These are phyloP conservation scores for Aulostomus chinensis DNA, from an alignment of 2,797 vertebrate genomes.

Conservation along the genomic window DNA sequence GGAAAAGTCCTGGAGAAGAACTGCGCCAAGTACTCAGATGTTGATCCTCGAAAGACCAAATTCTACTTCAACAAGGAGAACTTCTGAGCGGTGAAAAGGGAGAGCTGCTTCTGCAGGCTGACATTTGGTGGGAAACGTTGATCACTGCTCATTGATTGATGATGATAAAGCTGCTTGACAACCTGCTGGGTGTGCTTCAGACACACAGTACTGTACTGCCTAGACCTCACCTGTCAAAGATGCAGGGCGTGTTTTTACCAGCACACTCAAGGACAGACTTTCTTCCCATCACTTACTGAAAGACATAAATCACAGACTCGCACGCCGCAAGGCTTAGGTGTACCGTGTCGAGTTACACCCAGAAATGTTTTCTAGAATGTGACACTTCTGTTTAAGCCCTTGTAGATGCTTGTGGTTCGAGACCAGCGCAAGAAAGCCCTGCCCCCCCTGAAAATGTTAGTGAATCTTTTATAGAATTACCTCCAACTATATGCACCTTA, in stretches of 20 bases:
- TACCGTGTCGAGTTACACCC: no score
- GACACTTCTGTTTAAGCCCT: no score
- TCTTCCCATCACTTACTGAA: no score
- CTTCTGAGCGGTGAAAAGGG: constrained; percentile 77
- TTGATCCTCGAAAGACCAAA: constrained; percentile 89
- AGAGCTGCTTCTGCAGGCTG: neutral
- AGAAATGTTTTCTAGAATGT: no score
- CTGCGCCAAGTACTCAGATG: constrained; percentile 86
- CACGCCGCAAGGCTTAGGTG: no score
- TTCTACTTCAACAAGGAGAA: constrained; percentile 98
- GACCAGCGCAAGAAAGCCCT: no score
- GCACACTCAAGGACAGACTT: constrained; percentile 8
- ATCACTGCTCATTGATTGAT: neutral
- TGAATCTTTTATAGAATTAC: no score
- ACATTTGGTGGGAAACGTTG: neutral
- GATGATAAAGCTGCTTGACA: neutral
- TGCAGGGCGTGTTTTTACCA: neutral
- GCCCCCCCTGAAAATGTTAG: no score
- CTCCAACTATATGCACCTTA: no score
- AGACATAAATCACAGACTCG: no score
- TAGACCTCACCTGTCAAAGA: no score
- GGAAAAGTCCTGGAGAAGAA: constrained; percentile 82
- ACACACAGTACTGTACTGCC: neutral
- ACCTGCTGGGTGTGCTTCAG: constrained; percentile 5
- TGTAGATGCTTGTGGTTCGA: no score